Evolutionary conservation across 1,140 invertebrate species (phyloP).

Genomic region (Heliothis subflexa): DNA sequence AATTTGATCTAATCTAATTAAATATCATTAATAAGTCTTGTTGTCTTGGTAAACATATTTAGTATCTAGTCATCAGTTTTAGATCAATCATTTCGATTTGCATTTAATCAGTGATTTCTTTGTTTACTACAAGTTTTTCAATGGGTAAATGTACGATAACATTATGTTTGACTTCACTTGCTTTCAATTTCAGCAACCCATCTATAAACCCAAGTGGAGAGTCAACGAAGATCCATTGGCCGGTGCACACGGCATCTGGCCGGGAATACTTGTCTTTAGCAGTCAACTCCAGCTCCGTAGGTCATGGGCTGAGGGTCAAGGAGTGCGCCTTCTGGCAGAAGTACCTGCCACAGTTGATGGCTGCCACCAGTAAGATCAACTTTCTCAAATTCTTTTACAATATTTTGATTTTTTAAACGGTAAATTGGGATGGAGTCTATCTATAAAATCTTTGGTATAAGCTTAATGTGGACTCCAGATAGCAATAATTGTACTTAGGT

Average conservation of each 20-base stretch:
- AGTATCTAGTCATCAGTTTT: not conserved
- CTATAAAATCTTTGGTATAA: too few relatives aligned
- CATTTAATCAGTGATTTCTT: not conserved
- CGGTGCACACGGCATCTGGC: slow-evolving; percentile 92
- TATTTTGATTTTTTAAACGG: too few relatives aligned
- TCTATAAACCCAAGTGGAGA: slow-evolving; percentile 89
- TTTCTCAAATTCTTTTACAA: not conserved
- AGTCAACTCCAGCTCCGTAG: slow-evolving; percentile 92
- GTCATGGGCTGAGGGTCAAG: slow-evolving; percentile 94
- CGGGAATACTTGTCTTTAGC: slow-evolving; percentile 95
- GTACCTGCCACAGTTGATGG: slow-evolving; percentile 95
- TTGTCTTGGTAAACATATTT: too few relatives aligned
- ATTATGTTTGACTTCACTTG: not conserved
- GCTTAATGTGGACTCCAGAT: too few relatives aligned
- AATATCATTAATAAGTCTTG: not conserved
- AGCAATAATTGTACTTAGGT: too few relatives aligned
- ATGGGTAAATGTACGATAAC: not conserved
- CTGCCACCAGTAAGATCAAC: slow-evolving; percentile 89
- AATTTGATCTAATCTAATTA: not conserved
- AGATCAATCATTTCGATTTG: not conserved
- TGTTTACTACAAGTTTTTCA: not conserved
- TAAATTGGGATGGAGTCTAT: too few relatives aligned
- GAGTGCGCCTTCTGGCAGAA: slow-evolving; percentile 99
- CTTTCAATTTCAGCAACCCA: slow-evolving; percentile 87
- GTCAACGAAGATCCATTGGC: slow-evolving; percentile 92